Evolutionary conservation across 1,140 invertebrate genomes (phyloP).

Genomic region (Dendrolimus kikuchii): DNA sequence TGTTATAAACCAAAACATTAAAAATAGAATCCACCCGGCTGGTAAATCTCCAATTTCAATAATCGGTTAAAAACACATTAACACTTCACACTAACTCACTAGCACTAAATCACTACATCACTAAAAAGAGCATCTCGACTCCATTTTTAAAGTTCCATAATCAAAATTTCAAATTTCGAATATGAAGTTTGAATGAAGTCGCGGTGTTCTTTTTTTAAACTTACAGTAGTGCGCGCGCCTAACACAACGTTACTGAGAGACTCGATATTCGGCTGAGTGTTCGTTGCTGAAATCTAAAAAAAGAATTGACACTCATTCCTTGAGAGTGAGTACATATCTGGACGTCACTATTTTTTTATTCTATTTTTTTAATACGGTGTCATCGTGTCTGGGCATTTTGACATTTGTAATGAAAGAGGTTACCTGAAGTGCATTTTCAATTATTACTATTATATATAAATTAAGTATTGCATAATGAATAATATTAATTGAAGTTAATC

Average conservation of each 20-base stretch:
- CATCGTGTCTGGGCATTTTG: conserved; percentile 11
- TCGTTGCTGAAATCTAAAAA: conserved; percentile 59
- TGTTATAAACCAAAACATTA: not conserved
- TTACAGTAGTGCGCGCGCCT: conserved; percentile 57
- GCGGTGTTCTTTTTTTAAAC: conserved; percentile 16
- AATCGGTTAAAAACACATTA: no score
- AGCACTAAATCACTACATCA: conserved; percentile 9
- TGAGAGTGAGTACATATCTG: conserved; percentile 17
- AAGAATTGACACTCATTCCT: conserved; percentile 47
- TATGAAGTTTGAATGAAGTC: conserved; percentile 1
- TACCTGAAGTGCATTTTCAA: not conserved
- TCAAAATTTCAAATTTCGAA: conserved; percentile 1
- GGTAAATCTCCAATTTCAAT: conserved; percentile 17
- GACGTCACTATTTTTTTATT: conserved; percentile 14
- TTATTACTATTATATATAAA: no score
- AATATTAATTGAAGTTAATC: no score
- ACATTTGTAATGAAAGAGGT: conserved; percentile 6
- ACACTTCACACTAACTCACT: conserved; percentile 14
- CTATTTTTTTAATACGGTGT: conserved; percentile 16
- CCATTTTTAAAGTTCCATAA: not conserved
- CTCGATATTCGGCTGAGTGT: conserved; percentile 24
- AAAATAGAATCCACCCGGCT: conserved; percentile 16
- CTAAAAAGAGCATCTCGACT: not conserved
- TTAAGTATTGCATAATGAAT: no score
- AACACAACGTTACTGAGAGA: conserved; percentile 41